These are phyloP conservation scores for Apoda limacodes DNA, from an alignment of 2,888 invertebrate species.

Conservation along the genomic window DNA sequence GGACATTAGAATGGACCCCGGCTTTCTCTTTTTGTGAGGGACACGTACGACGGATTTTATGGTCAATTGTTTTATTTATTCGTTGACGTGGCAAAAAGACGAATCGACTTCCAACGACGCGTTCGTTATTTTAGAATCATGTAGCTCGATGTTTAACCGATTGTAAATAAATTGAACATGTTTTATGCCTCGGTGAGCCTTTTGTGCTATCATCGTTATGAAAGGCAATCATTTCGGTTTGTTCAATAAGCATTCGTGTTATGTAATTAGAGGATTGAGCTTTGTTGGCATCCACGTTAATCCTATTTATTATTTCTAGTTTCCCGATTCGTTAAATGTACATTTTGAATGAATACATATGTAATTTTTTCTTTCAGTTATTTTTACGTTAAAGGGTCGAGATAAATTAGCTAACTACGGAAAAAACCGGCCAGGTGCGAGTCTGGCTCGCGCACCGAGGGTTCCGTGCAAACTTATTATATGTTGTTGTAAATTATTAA, in stretches of 20 bases:
- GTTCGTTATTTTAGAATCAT: not conserved
- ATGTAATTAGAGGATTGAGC: conserved; percentile 9
- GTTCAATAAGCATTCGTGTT: conserved; percentile 11
- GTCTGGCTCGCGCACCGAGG: too few species aligned
- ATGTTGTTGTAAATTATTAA: too few species aligned
- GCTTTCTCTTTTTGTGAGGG: conserved; percentile 61
- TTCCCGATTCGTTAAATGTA: too few species aligned
- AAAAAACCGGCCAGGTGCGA: too few species aligned
- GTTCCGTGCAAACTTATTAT: too few species aligned
- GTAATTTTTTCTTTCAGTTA: not conserved
- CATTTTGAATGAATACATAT: too few species aligned
- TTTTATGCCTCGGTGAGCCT: conserved; percentile 29
- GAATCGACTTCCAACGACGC: conserved; percentile 15
- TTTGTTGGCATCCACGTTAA: too few species aligned
- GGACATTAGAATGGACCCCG: conserved; percentile 53
- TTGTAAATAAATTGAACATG: conserved; percentile 34
- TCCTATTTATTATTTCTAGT: too few species aligned
- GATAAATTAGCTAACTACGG: too few species aligned
- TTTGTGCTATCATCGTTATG: conserved; percentile 27
- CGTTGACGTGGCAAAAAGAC: conserved; percentile 45
- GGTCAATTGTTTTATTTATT: conserved; percentile 62
- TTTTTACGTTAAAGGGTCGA: not conserved
- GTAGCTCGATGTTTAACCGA: too few species aligned
- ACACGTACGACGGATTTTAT: conserved; percentile 62
- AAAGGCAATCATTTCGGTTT: conserved; percentile 28